phyloP scores from a whole-genome alignment of 2,888 invertebrate species.

The Hemithea aestivaria region DNA sequence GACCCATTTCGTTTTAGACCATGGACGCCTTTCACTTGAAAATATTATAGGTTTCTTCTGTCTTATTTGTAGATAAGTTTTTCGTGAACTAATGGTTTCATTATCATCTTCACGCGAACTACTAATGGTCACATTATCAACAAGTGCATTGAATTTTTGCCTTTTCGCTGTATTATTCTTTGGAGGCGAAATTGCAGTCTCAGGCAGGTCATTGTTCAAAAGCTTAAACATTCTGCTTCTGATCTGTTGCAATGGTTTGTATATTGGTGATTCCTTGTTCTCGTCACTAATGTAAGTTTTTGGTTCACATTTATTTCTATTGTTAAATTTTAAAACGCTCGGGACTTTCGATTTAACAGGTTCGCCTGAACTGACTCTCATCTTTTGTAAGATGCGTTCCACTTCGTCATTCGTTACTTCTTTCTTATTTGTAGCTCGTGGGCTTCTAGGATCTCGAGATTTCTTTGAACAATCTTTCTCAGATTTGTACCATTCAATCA shows the following conservation, averaged over 20 bases:
- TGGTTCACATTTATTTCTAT: constrained; percentile 15
- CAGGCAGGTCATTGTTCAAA: constrained; percentile 43
- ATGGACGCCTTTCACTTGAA: constrained; percentile 27
- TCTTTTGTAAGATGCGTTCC: constrained; percentile 7
- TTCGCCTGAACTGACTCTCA: constrained; percentile 5
- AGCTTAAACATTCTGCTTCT: constrained; percentile 56
- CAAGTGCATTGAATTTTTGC: constrained; percentile 8
- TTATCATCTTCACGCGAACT: too few species aligned
- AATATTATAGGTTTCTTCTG: constrained; percentile 1
- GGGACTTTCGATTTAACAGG: not conserved
- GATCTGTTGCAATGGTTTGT: constrained; percentile 40
- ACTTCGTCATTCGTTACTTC: constrained; percentile 8
- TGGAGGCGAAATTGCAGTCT: too few species aligned
- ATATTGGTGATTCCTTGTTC: constrained; percentile 23
- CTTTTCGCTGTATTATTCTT: constrained; percentile 4
- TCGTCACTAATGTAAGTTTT: too few species aligned
- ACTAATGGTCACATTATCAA: too few species aligned
- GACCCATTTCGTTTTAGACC: constrained; percentile 55
- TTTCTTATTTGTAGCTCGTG: too few species aligned
- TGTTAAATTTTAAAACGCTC: constrained; percentile 4
- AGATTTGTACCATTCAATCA: constrained; percentile 47
- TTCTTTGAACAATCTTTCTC: not conserved
- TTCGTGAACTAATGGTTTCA: not conserved
- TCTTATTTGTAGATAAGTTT: constrained; percentile 3
- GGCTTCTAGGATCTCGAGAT: too few species aligned